Percentiles rank a stretch among this genome's conserved stretches.
These are phyloP conservation scores for Clupea harengus DNA, from an alignment of 2,113 vertebrate genomes.

Conservation along the genomic window DNA sequence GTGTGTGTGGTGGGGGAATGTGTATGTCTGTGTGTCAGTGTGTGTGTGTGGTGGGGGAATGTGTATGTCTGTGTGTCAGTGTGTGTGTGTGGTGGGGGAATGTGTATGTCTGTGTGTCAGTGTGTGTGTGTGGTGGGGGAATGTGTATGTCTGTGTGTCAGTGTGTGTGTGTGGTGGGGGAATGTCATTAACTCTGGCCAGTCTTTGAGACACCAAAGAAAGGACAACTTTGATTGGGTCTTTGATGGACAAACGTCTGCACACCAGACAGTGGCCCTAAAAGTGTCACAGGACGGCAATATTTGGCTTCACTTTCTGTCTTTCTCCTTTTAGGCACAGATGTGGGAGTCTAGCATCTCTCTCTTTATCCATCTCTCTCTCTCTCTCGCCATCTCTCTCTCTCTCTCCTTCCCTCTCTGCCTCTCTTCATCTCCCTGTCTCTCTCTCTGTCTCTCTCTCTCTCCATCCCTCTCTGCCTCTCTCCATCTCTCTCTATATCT, in stretches of 20 bases:
- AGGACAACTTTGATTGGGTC: not conserved
- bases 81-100: not conserved
- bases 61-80: too few species aligned
- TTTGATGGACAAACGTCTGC: not conserved
- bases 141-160: constrained; percentile 14
- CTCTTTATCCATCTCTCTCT: not conserved
- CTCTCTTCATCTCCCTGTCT: not conserved
- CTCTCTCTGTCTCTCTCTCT: not conserved
- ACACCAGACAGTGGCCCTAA: not conserved
- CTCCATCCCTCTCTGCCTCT: not conserved
- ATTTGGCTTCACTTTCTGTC: not conserved
- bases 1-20: not conserved
- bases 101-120: constrained; percentile 15
- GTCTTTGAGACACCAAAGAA: not conserved
- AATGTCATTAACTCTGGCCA: too few species aligned
- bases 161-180: not conserved
- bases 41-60: not conserved
- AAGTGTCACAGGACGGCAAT: not conserved
- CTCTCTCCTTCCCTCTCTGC: too few species aligned
- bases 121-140: not conserved
- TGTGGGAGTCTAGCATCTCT: not conserved
- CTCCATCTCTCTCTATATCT: not conserved
- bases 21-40: not conserved
- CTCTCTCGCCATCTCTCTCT: not conserved
- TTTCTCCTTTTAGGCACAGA: not conserved